phyloP scores from a whole-genome alignment of 2,888 invertebrate species.

The Leuctra nigra region DNA sequence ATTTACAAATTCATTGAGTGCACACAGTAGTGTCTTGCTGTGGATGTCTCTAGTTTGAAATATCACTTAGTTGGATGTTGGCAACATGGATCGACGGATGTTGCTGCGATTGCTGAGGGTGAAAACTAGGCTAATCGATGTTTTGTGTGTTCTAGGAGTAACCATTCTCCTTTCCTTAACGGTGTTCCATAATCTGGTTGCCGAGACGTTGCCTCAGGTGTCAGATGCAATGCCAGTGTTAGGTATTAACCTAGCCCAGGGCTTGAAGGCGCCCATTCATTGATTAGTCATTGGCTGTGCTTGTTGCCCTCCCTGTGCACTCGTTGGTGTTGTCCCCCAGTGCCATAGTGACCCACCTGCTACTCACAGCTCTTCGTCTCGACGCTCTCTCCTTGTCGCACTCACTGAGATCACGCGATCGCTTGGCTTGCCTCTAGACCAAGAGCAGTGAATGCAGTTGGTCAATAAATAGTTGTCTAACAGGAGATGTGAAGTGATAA shows the following conservation, averaged over 20 bases:
- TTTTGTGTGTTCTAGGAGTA: constrained; percentile 42
- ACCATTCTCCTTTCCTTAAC: constrained; percentile 51
- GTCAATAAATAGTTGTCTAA: background rate
- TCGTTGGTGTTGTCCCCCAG: background rate
- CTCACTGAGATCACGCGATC: too few species aligned
- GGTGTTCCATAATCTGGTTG: constrained; percentile 50
- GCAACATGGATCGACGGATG: too few species aligned
- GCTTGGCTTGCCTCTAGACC: background rate
- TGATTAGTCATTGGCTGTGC: constrained; percentile 4
- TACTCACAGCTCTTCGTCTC: background rate
- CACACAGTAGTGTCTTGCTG: too few species aligned
- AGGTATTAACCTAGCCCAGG: constrained; percentile 36
- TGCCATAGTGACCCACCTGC: background rate
- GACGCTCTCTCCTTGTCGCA: too few species aligned
- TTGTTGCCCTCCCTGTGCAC: constrained; percentile 8
- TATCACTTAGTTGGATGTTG: too few species aligned
- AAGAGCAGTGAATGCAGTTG: background rate
- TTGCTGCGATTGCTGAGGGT: too few species aligned
- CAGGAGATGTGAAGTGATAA: constrained; percentile 1
- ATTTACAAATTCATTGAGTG: too few species aligned
- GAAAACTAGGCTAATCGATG: constrained; percentile 27
- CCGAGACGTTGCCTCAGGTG: constrained; percentile 49
- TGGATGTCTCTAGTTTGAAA: too few species aligned
- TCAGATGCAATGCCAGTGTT: constrained; percentile 47
- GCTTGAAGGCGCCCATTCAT: background rate